Percentiles rank a stretch among this genome's conserved stretches.
Evolutionary conservation across 2,113 vertebrate species (phyloP).

Genomic region (Gnathonemus echidnorhynchus): DNA sequence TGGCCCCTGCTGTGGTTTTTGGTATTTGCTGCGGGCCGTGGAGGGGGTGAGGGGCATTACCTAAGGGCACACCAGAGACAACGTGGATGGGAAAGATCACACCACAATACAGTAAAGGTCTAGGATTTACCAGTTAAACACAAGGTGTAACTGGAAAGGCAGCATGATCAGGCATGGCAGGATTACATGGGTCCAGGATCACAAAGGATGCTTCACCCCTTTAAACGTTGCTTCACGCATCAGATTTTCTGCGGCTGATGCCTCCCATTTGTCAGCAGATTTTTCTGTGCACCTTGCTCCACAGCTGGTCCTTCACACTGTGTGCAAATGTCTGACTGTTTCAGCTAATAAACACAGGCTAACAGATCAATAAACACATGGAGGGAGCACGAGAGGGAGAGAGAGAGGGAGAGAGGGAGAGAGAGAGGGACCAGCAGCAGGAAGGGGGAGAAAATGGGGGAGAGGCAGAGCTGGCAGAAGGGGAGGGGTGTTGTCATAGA

Average conservation of each 20-base stretch:
- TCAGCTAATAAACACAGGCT: neutral
- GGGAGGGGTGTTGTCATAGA: slow-evolving; percentile 14
- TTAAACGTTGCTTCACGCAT: neutral
- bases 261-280: neutral
- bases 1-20: neutral
- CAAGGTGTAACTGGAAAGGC: too few species aligned
- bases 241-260: neutral
- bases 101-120: neutral
- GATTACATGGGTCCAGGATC: neutral
- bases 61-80: neutral
- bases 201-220: neutral
- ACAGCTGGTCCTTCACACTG: neutral
- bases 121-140: neutral
- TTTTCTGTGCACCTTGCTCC: neutral
- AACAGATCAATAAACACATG: neutral
- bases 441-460: neutral
- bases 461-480: slow-evolving; percentile 5
- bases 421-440: neutral
- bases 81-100: neutral
- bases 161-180: neutral
- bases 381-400: neutral
- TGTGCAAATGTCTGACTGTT: neutral
- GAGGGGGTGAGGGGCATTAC: neutral
- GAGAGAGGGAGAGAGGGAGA: neutral
- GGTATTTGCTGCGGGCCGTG: neutral